Base-by-base conservation (phyloP, 2,888 invertebrate genomes). In the Drosophila bunnanda region DNA sequence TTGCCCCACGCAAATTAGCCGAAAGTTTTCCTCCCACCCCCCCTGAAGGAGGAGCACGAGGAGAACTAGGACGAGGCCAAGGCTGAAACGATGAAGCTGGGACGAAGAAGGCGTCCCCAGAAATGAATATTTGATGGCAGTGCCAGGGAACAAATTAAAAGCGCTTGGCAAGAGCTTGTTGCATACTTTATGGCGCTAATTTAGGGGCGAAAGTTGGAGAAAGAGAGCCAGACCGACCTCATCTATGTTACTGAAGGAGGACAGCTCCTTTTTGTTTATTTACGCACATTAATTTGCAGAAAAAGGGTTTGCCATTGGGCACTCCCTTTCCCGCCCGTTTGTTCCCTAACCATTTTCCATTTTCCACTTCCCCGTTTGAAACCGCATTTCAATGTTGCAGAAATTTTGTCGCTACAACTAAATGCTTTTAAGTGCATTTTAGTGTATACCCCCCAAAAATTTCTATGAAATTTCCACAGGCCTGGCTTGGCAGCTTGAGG, bases 351-450 rank as follows among this genome's bases (percentile, higher is more conserved):
- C 50, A 32, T 32, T 50, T 52, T 15, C 22, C 50, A 10, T 10
- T 43, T 36, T 28, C 34, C 56, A 6, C 10, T 32, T 39, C 20
- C 25, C 39, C 28, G 66, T 46, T 46, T 60, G 56, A 20, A 52
- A 76, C 82, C 85, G 61, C 88, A 83, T 84, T 82, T 77, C 85
- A 75, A 79, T 79, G 88, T 79, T 80, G 73, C 83, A 44, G 44
- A 82, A 58, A 80, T 86, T 75, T 75, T 75, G 81, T 86, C 84
- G 79, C 84, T 65, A 86, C 80, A 85, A 80, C 88, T 83, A 86
- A 88, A 88, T 85, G 87, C 86, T 88, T 86, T 88, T 88, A 88
- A 88, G 84, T 85, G 84, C 88, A 88, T 78, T 84, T 82, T 72
- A 75, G 77, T 82, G 78, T 86, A 50, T 30, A 39, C 55, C 38